Percentiles rank a stretch among this genome's conserved stretches.
Conservation (phyloP, 2,113 vertebrate genomes). For the Pachypanchax playfairii region DNA sequence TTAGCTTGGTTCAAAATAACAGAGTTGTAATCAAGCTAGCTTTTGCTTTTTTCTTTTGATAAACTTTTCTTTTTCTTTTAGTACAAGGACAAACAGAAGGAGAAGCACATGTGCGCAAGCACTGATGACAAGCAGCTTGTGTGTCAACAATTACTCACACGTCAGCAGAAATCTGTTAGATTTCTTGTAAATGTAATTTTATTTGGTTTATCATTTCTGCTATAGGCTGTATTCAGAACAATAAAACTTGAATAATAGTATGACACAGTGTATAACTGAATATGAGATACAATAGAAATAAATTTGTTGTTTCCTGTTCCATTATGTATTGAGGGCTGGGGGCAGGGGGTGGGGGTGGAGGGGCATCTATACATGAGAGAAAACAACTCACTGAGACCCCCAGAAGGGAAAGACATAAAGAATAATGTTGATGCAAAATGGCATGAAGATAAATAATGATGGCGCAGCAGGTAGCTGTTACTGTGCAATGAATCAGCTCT, state of each 20-base stretch:
- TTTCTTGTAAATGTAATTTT: neutral
- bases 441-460: conserved; percentile 34
- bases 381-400: conserved; percentile 29
- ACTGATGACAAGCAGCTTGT: conserved; percentile 6
- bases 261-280: neutral
- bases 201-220: neutral
- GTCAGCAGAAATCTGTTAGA: neutral
- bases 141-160: neutral
- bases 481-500: conserved; percentile 26
- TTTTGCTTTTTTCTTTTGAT: conserved; percentile 5
- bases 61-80: no score
- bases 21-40: conserved; percentile 45
- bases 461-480: conserved; percentile 6
- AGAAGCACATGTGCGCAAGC: conserved; percentile 5
- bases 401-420: conserved; percentile 9
- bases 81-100: conserved; percentile 26
- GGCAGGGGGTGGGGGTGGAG: no score
- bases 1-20: conserved; percentile 50
- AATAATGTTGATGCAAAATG: conserved; percentile 35
- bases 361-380: neutral
- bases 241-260: neutral
- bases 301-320: neutral
- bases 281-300: neutral
- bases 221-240: neutral
- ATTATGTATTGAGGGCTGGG: neutral